Evolutionary conservation across 2,113 vertebrate genomes (phyloP).

Genomic region (Oryzias javanicus): DNA sequence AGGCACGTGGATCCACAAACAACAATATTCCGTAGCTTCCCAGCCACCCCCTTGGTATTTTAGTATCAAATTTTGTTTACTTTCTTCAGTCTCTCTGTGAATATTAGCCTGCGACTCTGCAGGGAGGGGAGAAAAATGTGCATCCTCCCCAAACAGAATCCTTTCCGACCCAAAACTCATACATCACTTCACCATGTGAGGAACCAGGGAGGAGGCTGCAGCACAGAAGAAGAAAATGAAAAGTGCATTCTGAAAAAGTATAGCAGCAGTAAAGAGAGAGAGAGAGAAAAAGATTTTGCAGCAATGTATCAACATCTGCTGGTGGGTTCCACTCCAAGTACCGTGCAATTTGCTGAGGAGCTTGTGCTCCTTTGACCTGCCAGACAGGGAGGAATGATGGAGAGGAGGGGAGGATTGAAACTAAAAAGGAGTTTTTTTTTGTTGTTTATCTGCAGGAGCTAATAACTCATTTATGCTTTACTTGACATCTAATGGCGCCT

Average conservation of each 20-base stretch:
- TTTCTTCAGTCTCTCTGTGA: slow-evolving; percentile 34
- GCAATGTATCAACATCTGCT: slow-evolving; percentile 25
- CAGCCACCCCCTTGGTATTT: background rate
- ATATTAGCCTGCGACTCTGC: slow-evolving; percentile 43
- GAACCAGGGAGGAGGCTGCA: slow-evolving; percentile 23
- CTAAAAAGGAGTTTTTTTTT: no score
- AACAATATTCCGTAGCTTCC: background rate
- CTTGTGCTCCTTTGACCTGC: slow-evolving; percentile 37
- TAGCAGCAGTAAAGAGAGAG: slow-evolving; percentile 28
- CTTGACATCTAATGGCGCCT: slow-evolving; percentile 20
- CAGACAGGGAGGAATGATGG: slow-evolving; percentile 31
- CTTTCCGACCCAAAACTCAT: slow-evolving; percentile 18
- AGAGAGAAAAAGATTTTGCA: slow-evolving; percentile 43
- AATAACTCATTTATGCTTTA: slow-evolving; percentile 19
- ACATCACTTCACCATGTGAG: slow-evolving; percentile 26
- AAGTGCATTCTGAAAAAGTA: slow-evolving; percentile 25
- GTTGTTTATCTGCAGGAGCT: no score
- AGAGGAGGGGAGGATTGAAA: slow-evolving; percentile 10
- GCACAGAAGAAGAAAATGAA: slow-evolving; percentile 6
- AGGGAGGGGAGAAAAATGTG: slow-evolving; percentile 49
- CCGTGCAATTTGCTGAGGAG: slow-evolving; percentile 27
- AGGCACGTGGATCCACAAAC: slow-evolving; percentile 31
- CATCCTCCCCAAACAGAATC: slow-evolving; percentile 16
- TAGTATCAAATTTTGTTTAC: slow-evolving; percentile 8
- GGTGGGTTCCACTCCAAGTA: slow-evolving; percentile 39